These are phyloP conservation scores for Halcyon malimbica DNA, from an alignment of 2,113 vertebrate species.

Conservation along the genomic window DNA sequence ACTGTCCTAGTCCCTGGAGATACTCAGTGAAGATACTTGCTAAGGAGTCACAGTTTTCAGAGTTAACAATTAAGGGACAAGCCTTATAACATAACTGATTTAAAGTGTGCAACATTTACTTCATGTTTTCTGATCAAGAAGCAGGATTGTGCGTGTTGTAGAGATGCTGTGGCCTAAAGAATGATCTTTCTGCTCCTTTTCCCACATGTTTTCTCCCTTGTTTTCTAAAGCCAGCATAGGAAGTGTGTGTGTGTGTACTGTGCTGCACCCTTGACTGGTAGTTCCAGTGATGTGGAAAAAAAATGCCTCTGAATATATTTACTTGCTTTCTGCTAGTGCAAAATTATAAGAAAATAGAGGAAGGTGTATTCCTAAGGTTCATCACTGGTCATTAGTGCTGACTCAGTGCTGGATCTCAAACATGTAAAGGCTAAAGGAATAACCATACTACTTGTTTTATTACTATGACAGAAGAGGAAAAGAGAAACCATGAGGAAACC, in stretches of 20 bases:
- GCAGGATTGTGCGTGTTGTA: not conserved
- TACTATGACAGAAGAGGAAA: not conserved
- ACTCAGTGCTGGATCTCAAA: not conserved
- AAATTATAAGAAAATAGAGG: not conserved
- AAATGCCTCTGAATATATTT: not conserved
- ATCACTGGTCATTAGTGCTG: not conserved
- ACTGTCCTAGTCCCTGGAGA: not conserved
- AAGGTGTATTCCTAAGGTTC: not conserved
- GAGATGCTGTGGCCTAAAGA: not conserved
- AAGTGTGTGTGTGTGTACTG: not conserved
- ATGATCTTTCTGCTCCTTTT: not conserved
- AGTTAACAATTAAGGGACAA: not conserved
- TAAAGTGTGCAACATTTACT: not conserved
- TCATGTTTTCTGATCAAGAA: not conserved
- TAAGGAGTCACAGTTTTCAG: not conserved
- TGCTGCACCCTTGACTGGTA: not conserved
- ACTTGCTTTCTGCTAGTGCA: not conserved
- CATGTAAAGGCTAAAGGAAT: not conserved
- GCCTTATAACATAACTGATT: not conserved
- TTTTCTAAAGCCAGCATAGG: not conserved
- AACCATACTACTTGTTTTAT: not conserved
- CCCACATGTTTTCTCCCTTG: not conserved
- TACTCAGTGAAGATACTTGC: not conserved
- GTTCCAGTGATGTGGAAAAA: not conserved
- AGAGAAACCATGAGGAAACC: not conserved